phyloP scores from a whole-genome alignment of 2,888 invertebrate genomes.

The Amiota mariae region DNA sequence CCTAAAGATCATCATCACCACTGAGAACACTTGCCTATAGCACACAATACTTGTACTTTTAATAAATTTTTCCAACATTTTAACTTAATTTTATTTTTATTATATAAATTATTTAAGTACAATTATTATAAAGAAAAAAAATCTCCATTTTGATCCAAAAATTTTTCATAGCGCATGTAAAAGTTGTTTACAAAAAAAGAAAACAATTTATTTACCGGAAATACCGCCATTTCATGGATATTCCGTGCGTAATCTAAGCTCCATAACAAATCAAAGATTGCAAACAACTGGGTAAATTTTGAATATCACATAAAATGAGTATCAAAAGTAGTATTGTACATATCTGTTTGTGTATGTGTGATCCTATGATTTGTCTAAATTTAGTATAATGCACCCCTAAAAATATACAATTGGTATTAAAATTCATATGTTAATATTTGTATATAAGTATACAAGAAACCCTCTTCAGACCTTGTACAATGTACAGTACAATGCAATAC shows the following conservation, averaged over 20 bases:
- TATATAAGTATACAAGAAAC: no score
- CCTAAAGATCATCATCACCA: no score
- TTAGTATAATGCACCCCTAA: not conserved
- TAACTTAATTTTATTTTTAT: no score
- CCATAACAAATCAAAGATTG: conserved; percentile 68
- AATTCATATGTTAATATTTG: no score
- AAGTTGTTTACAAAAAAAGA: conserved; percentile 72
- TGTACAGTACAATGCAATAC: no score
- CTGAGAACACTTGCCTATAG: no score
- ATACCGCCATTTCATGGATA: conserved; percentile 73
- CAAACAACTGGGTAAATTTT: conserved; percentile 70
- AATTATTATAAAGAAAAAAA: no score
- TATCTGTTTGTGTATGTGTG: conserved; percentile 18
- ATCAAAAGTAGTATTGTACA: conserved; percentile 10
- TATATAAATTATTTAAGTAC: no score
- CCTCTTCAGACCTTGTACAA: no score
- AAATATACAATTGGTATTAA: not conserved
- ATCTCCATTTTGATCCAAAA: no score
- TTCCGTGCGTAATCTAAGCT: conserved; percentile 72
- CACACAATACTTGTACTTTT: no score
- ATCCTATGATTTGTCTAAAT: not conserved
- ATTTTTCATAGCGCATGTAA: conserved; percentile 70
- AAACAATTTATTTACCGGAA: conserved; percentile 66
- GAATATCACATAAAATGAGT: conserved; percentile 14
- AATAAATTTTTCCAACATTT: no score